phyloP scores from a whole-genome alignment of 1,140 invertebrate genomes.

The Luehdorfia chinensis region DNA sequence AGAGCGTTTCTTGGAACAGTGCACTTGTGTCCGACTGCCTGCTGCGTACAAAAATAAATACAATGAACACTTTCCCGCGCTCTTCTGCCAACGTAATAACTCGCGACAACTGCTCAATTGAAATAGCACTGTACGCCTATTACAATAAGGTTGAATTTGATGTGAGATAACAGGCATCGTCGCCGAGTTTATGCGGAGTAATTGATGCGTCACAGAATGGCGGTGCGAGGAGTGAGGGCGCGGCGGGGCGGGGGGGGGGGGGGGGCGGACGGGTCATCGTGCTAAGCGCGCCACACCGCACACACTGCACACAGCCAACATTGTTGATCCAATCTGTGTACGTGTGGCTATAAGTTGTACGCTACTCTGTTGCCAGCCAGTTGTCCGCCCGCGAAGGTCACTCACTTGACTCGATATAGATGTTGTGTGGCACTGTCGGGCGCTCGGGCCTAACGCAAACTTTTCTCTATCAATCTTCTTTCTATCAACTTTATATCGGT shows the following conservation, averaged over 20 bases:
- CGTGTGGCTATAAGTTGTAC: slow-evolving; percentile 26
- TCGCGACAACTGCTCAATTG: not conserved
- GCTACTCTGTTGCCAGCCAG: slow-evolving; percentile 47
- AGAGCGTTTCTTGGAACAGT: slow-evolving; percentile 49
- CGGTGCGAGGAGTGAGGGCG: slow-evolving; percentile 34
- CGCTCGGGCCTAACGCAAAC: too few relatives aligned
- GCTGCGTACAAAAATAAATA: slow-evolving; percentile 50
- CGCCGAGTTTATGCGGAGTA: slow-evolving; percentile 21
- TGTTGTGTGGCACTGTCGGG: too few relatives aligned
- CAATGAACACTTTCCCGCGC: slow-evolving; percentile 32
- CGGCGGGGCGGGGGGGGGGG: slow-evolving; percentile 14
- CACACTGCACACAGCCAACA: slow-evolving; percentile 21
- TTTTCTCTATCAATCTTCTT: too few relatives aligned
- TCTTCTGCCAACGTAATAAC: not conserved
- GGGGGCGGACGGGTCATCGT: slow-evolving; percentile 41
- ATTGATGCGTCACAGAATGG: slow-evolving; percentile 55
- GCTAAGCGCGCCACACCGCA: slow-evolving; percentile 30
- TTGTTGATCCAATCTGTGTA: slow-evolving; percentile 35
- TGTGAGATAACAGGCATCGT: slow-evolving; percentile 18
- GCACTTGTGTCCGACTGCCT: slow-evolving; percentile 40
- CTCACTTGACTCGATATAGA: slow-evolving; percentile 31
- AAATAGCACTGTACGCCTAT: slow-evolving; percentile 19
- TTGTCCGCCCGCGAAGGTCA: slow-evolving; percentile 46
- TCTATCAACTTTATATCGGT: too few relatives aligned
- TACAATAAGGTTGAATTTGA: slow-evolving; percentile 17